phyloP scores from a whole-genome alignment of 2,113 vertebrate genomes.

The Gymnorhina tibicen region DNA sequence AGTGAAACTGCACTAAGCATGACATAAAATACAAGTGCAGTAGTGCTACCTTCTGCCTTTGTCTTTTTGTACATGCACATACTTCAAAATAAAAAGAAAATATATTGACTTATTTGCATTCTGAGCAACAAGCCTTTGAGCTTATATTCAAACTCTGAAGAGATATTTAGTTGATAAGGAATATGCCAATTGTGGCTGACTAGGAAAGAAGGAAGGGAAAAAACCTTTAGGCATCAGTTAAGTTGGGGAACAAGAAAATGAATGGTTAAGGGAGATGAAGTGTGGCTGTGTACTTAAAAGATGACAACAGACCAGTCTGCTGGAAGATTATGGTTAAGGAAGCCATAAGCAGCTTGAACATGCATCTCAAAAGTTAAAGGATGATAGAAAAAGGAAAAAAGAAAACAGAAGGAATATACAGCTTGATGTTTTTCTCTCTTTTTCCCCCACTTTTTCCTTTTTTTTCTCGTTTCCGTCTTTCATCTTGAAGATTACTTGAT shows the following conservation, averaged over 20 bases:
- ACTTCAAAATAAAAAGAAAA: neutral
- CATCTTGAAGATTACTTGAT: neutral
- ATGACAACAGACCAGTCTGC: neutral
- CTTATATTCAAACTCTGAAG: neutral
- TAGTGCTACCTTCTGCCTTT: neutral
- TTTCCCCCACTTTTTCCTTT: neutral
- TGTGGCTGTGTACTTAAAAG: neutral
- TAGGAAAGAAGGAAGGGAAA: neutral
- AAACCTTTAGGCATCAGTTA: neutral
- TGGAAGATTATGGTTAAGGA: neutral
- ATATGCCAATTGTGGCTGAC: neutral
- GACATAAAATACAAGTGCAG: neutral
- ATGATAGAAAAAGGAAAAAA: neutral
- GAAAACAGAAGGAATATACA: neutral
- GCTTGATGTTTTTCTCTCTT: neutral
- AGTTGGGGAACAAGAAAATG: neutral
- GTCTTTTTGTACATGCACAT: neutral
- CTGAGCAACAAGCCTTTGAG: neutral
- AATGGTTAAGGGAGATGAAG: neutral
- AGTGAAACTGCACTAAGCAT: neutral
- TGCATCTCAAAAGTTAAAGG: neutral
- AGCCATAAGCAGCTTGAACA: neutral
- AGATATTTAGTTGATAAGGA: neutral
- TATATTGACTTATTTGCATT: neutral
- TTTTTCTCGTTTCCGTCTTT: accelerated